Evolutionary conservation across 1,140 invertebrate genomes (phyloP), one percentile per base, ranked within the genome.

Genomic region (Saccostrea cuccullata): DNA sequence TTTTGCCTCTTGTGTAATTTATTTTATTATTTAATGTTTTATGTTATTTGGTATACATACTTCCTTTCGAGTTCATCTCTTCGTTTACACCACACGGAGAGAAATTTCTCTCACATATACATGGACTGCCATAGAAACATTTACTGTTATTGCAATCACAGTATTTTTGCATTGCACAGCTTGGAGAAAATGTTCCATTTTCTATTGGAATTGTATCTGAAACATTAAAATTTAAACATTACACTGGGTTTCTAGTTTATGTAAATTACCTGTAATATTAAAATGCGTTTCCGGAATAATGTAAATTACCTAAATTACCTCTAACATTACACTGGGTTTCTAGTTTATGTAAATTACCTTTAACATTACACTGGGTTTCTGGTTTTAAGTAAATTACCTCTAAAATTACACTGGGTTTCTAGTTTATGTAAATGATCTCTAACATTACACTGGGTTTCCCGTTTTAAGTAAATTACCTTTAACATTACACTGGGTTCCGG

Each of bases 21-120:
- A 36, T 36, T 36, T 36, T 36, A 36, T 36, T 36, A 36, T 36
- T 36, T 36, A 36, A 36, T 36, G 30, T 36, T 36, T 36, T 47
- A 47, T 47, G 47, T 6, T 5, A 47, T 5, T 20, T 60, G 12
- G 13, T 0, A 13, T n/a, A 17, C 15, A 12, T 77, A 77, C 70
- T 26, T 77, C 70, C 70, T 15, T 77, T 15, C 12, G 23, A 11
- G 12, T 77, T 77, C 70, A 77, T 77, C 26, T 77, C 70, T 30
- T 77, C 70, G 30, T 77, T 36, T 5, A 40, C 15, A 2, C 70
- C 70, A 77, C 70, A 77, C 13, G 70, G 70, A 36, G 12, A 4
- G 12, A 77, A 77, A 30, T 77, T 77, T 77, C 70, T 77, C 36
- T 77, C 70, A 77, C 70, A 77, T 77, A 77, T 77, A 77, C 70